phyloP scores from a whole-genome alignment of 2,888 invertebrate genomes.

The Melitaea athalia region DNA sequence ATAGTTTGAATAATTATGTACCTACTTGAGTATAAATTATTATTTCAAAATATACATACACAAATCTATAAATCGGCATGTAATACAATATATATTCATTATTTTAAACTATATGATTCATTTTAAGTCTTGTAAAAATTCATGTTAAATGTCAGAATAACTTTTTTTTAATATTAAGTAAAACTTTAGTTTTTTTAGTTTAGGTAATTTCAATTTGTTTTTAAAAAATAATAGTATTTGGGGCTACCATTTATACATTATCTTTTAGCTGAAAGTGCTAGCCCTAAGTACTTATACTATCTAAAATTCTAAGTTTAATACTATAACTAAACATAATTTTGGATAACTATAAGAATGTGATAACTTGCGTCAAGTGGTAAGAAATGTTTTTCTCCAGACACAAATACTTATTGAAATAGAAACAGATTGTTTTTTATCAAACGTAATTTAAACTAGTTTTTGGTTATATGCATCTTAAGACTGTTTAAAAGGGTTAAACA shows the following conservation, averaged over 20 bases:
- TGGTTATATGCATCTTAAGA: conserved; percentile 23
- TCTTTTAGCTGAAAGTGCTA: neutral
- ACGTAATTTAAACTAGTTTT: conserved; percentile 10
- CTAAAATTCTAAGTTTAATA: neutral
- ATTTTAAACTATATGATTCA: neutral
- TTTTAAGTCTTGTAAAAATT: neutral
- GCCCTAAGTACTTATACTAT: conserved; percentile 2
- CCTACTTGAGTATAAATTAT: neutral
- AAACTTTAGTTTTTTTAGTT: neutral
- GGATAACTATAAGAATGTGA: neutral
- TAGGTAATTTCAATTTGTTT: neutral
- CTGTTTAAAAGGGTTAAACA: conserved; percentile 23
- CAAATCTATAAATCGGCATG: neutral
- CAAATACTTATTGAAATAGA: neutral
- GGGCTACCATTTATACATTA: neutral
- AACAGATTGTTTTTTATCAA: neutral
- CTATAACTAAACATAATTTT: neutral
- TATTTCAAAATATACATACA: neutral
- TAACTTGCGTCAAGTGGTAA: neutral
- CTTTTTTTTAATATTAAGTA: too few species aligned
- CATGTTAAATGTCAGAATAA: too few species aligned
- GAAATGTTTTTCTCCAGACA: neutral
- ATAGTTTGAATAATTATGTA: neutral
- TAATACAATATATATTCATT: neutral
- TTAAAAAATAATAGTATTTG: neutral